These are phyloP conservation scores for Enteromius thamalakanensis DNA, from an alignment of 2,797 vertebrate species.

Conservation along the genomic window DNA sequence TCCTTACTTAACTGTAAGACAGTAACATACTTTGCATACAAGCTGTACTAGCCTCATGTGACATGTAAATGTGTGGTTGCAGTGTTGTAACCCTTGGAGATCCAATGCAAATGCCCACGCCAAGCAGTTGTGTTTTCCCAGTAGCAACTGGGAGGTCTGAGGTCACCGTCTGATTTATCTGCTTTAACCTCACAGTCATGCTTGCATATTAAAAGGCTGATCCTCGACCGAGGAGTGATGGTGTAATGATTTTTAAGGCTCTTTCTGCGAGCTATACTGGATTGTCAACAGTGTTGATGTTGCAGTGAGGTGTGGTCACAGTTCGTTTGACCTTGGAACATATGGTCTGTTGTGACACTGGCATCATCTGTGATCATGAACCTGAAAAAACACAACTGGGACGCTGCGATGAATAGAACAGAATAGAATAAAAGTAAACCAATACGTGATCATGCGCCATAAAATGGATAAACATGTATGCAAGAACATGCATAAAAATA, in stretches of 20 bases:
- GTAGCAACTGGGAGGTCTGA: slow-evolving; percentile 5
- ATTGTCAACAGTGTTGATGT: background rate
- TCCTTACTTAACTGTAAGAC: background rate
- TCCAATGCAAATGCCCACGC: slow-evolving; percentile 23
- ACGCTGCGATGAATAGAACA: background rate
- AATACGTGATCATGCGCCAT: background rate
- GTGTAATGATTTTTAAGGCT: slow-evolving; percentile 9
- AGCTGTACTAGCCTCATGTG: background rate
- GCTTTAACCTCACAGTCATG: background rate
- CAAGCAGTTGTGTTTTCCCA: background rate
- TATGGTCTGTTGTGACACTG: background rate
- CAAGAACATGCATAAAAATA: background rate
- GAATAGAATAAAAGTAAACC: background rate
- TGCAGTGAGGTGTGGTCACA: slow-evolving; percentile 7
- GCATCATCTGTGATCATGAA: background rate
- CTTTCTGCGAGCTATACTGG: background rate
- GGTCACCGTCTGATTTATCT: background rate
- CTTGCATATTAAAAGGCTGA: background rate
- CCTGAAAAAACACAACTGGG: slow-evolving; percentile 1
- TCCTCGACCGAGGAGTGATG: background rate
- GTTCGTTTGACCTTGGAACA: slow-evolving; percentile 9
- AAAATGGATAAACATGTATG: background rate
- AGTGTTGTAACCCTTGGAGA: background rate
- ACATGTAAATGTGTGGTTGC: slow-evolving; percentile 31
- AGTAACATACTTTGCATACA: slow-evolving; percentile 18